Evolutionary conservation across 2,888 invertebrate genomes (phyloP).

Genomic region (Sphaerophoria taeniata): DNA sequence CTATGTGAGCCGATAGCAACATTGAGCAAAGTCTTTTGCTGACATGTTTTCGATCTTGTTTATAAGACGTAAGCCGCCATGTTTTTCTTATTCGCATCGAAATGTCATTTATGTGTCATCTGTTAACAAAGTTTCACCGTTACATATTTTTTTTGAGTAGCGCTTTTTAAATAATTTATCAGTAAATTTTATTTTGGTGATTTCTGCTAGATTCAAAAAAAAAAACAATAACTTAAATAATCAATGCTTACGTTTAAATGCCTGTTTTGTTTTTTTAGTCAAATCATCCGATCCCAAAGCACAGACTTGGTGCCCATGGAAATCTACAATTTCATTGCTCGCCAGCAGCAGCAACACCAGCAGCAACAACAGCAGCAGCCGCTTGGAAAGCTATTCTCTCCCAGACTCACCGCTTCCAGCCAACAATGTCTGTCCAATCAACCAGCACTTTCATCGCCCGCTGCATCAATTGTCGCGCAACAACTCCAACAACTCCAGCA

Average conservation of each 20-base stretch:
- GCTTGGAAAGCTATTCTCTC: constrained; percentile 77
- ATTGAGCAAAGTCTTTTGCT: constrained; percentile 52
- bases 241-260: neutral
- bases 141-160: constrained; percentile 32
- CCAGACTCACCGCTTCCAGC: constrained; percentile 78
- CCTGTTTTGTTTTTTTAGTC: constrained; percentile 73
- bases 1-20: constrained; percentile 60
- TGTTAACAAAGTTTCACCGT: constrained; percentile 49
- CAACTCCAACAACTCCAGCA: constrained; percentile 73
- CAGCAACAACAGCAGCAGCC: constrained; percentile 50
- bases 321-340: constrained; percentile 77
- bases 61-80: constrained; percentile 70
- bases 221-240: neutral
- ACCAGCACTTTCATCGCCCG: constrained; percentile 77
- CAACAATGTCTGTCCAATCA: constrained; percentile 78
- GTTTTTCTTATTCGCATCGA: constrained; percentile 55
- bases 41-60: constrained; percentile 53
- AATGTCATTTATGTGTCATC: constrained; percentile 47
- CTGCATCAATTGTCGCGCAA: constrained; percentile 71
- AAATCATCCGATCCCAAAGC: constrained; percentile 80
- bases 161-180: constrained; percentile 23
- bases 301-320: constrained; percentile 80
- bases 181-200: constrained; percentile 13
- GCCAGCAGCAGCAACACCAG: constrained; percentile 73
- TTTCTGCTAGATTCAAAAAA: neutral